Evolutionary conservation across 92 coral and sea anemone genomes (phyloP).

Genomic region (Epizoanthus illoricatus): DNA sequence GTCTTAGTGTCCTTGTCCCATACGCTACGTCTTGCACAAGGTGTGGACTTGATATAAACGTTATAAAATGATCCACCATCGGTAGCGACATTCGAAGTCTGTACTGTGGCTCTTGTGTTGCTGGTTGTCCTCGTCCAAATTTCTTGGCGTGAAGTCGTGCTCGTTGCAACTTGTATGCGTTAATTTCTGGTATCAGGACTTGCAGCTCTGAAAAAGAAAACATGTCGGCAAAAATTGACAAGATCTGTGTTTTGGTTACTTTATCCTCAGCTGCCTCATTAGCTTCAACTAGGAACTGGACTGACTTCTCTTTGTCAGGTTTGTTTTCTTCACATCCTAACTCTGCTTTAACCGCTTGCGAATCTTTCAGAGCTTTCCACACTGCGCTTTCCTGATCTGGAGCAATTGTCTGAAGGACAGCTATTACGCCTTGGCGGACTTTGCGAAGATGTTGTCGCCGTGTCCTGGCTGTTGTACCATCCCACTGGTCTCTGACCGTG

Average conservation of each 20-base stretch:
- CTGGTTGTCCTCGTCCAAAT: too few relatives aligned
- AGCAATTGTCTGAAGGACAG: constrained; percentile 55
- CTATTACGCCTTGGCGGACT: constrained; percentile 50
- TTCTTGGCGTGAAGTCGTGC: too few relatives aligned
- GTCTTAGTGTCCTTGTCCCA: constrained; percentile 49
- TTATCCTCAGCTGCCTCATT: constrained; percentile 48
- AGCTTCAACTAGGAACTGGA: constrained; percentile 53
- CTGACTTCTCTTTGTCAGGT: constrained; percentile 29
- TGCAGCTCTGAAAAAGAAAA: too few relatives aligned
- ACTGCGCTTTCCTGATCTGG: constrained; percentile 59
- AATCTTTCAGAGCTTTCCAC: constrained; percentile 40
- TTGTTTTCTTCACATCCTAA: background rate
- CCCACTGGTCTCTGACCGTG: constrained; percentile 18
- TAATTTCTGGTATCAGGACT: too few relatives aligned
- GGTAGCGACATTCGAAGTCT: constrained; percentile 38
- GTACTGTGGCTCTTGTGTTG: background rate
- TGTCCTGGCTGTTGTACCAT: constrained; percentile 45
- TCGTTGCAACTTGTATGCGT: too few relatives aligned
- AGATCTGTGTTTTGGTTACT: constrained; percentile 48
- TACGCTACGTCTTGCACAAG: constrained; percentile 58
- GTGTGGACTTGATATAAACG: constrained; percentile 52
- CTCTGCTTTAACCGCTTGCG: constrained; percentile 25
- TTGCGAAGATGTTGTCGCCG: constrained; percentile 50
- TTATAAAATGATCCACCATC: constrained; percentile 50
- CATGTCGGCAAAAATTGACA: constrained; percentile 44